These are phyloP conservation scores for Syritta pipiens DNA, from an alignment of 2,888 invertebrate species.

Conservation along the genomic window DNA sequence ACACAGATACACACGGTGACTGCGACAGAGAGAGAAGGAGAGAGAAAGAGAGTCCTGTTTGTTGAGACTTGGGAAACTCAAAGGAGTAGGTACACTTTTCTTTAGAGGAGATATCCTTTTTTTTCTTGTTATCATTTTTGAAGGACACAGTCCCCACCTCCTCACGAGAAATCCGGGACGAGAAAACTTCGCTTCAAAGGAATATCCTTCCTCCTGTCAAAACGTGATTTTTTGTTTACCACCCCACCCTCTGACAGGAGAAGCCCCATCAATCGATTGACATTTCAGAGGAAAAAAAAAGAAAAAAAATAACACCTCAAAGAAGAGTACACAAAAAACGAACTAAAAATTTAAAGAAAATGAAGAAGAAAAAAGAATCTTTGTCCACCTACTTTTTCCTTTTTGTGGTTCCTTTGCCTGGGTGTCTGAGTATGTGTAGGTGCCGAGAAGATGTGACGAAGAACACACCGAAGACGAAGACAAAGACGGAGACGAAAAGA, in stretches of 20 bases:
- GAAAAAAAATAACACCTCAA: no score
- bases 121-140: not conserved
- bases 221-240: slow-evolving; percentile 10
- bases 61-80: not conserved
- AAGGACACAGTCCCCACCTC: not conserved
- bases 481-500: not conserved
- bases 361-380: slow-evolving; percentile 2
- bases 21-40: slow-evolving; percentile 3
- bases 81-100: not conserved
- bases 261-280: slow-evolving; percentile 29
- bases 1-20: no score
- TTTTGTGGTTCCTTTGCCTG: slow-evolving; percentile 27
- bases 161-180: not conserved
- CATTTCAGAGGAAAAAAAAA: slow-evolving; percentile 23
- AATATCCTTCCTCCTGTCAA: not conserved
- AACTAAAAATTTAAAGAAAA: no score
- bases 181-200: not conserved
- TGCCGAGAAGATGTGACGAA: no score
- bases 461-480: slow-evolving; percentile 40
- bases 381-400: slow-evolving; percentile 53
- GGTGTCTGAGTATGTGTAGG: slow-evolving; percentile 40
- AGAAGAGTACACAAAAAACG: not conserved
- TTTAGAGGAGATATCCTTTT: not conserved
- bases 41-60: not conserved
- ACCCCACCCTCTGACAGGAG: not conserved